phyloP scores from a whole-genome alignment of 2,797 vertebrate genomes.

The Carcharodon carcharias region DNA sequence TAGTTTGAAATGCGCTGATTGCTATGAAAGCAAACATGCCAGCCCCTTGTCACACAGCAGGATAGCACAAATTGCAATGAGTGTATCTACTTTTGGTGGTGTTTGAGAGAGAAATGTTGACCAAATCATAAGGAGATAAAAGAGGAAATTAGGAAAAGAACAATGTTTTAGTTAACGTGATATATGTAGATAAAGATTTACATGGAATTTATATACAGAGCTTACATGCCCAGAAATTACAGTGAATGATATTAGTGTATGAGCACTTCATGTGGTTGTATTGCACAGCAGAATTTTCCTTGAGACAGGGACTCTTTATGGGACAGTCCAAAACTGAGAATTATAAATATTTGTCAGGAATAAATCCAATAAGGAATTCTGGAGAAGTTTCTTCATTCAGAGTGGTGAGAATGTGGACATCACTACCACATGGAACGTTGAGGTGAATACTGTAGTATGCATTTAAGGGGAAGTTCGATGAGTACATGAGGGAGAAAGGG shows the following conservation, averaged over 20 bases:
- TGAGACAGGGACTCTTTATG: neutral
- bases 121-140: neutral
- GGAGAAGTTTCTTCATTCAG: neutral
- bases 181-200: neutral
- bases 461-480: neutral
- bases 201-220: neutral
- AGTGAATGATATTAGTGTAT: neutral
- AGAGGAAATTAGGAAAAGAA: neutral
- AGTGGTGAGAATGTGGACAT: neutral
- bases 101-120: neutral
- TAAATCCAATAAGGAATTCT: neutral
- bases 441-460: neutral
- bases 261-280: neutral
- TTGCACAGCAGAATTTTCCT: neutral
- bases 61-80: neutral
- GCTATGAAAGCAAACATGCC: neutral
- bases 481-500: neutral
- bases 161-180: neutral
- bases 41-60: neutral
- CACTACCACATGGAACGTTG: neutral
- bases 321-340: neutral
- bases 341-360: neutral
- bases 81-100: neutral
- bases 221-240: neutral
- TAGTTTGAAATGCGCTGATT: neutral